Base-by-base conservation (phyloP, 2,797 vertebrate genomes). In the Microhierax caerulescens region DNA sequence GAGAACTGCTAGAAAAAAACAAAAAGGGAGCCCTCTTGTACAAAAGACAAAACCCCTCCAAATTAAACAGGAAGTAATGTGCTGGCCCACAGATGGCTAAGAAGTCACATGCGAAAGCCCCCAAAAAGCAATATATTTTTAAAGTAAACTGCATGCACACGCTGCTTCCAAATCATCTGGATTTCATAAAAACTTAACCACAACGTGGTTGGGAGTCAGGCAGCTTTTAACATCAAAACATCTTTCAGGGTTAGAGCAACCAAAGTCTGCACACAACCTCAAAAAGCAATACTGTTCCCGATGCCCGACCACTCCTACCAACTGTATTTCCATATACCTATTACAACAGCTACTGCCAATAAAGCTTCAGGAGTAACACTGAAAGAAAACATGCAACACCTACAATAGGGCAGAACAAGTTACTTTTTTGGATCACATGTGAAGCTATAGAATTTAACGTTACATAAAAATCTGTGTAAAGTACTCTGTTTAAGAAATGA, bases 111-210 rank as follows among this genome's bases (percentile, higher is more conserved):
- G 90, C 12, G 0, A 94, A 95, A 86, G 85, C 74, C 92, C 82
- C 95, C 93, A 37, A 93, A 96, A 95, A 96, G 94, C 69, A 90
- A 90, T 81, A 90, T 97, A 97, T 97, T 97, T 96, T 94, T 91
- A 95, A 96, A 97, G 96, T 90, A 93, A 97, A 96, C 98, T 90
- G 90, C 95, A 96, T 90, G 80, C 93, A 91, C 95, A 95, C 32
- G 24, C 87, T 59, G 92, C 94, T 96, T 97, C 98, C 97, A 97
- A 96, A 96, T 97, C 98, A 98, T 98, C 98, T 98, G 98, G 98
- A 97, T 98, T 97, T 97, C 97, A 98, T 98, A 97, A 98, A 97
- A 96, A 86, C 77, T 59, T 90, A 97, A 96, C 98, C 97, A n/a
- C 98, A 96, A 56, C 69, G 95, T 94, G 97, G 97, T 91, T 93